These are phyloP conservation scores for Lasioglossum baleicum DNA, from an alignment of 1,140 invertebrate species.

Conservation along the genomic window DNA sequence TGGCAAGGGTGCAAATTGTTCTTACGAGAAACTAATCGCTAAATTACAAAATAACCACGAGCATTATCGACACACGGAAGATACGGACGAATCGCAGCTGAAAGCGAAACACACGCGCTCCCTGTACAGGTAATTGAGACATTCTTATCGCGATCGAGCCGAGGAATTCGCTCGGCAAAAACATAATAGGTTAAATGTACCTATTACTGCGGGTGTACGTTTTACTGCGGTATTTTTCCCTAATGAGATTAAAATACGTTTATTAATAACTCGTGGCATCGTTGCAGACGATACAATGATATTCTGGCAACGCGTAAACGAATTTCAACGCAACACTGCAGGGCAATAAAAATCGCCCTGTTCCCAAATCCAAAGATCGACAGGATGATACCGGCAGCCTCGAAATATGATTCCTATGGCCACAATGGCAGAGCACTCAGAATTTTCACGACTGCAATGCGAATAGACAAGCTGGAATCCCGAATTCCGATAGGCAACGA, in stretches of 20 bases:
- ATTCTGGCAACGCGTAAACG: constrained; percentile 66
- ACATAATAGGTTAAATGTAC: not conserved
- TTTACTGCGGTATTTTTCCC: no score
- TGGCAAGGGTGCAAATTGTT: not conserved
- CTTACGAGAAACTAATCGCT: constrained; percentile 2
- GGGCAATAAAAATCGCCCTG: constrained; percentile 36
- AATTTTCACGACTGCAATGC: not conserved
- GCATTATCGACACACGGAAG: not conserved
- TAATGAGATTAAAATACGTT: no score
- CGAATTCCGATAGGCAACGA: no score
- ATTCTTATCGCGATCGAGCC: not conserved
- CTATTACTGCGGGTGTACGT: no score
- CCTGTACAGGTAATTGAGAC: not conserved
- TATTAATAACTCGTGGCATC: constrained; percentile 79
- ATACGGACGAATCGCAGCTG: not conserved
- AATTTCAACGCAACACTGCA: constrained; percentile 60
- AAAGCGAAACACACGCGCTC: not conserved
- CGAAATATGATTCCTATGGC: not conserved
- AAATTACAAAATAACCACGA: not conserved
- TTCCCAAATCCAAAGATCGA: constrained; percentile 1
- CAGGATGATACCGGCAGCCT: not conserved
- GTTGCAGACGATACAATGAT: constrained; percentile 70
- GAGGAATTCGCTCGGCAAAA: not conserved
- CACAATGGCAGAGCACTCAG: no score
- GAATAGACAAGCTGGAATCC: not conserved